Evolutionary conservation across 2,888 invertebrate species (phyloP), one percentile per base, ranked within the genome.

Genomic region (Acronicta aceris): DNA sequence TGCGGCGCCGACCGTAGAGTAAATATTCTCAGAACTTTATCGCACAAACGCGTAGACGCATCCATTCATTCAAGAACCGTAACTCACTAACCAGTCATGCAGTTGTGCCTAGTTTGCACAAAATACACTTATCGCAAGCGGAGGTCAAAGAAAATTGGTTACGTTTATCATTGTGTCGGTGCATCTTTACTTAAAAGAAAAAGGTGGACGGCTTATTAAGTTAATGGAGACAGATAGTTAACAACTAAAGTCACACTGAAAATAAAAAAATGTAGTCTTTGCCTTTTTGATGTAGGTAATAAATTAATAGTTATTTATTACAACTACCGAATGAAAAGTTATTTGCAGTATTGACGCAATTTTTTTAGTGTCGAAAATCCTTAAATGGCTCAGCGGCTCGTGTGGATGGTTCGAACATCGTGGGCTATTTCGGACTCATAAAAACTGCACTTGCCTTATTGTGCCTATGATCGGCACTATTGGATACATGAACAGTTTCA

Each of bases 21-120:
- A 89, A 90, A 90, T 88, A 91, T 91, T 90, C 89, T 82, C 75
- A 87, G 92, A 91, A 91, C 81, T 88, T 87, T 89, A 89, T 90
- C 88, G 81, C 85, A 82, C 78, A 79, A 65, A 81, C 76, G 80
- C 71, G 71, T 74, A 74, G 77, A 83, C 86, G 77, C 78, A 82
- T 76, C 88, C 89, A 92, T 87, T 89, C 89, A 91, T 90, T 87
- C 88, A 88, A 85, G 89, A 84, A 78, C 91, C 81, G 76, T 84
- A 84, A 81, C 85, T 81, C 81, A 80, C 76, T 70, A 50, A 40
- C 50, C 43, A 65, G 75, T 59, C 59, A 59, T 69, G 76, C 74
- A 74, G 76, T 75, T 70, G 60, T 74, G 68, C 68, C 33, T 36
- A 54, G 74, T 76, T 71, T 77, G 74, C 65, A 68, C 63, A 65